Conservation (phyloP, 2,797 vertebrate genomes). For the Arrhamphus sclerolepis region DNA sequence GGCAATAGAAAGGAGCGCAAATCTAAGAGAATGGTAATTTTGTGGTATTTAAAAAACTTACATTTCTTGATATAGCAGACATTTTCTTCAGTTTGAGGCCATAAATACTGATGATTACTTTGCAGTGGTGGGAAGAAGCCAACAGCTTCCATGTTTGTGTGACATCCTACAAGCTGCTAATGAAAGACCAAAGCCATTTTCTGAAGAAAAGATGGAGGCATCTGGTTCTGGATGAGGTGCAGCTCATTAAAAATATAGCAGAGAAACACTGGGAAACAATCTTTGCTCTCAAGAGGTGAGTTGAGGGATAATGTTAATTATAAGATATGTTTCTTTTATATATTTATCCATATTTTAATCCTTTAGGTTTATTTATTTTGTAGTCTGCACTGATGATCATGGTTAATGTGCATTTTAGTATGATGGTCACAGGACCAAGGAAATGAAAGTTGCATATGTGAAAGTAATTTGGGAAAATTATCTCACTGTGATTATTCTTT, state of each 20-base stretch:
- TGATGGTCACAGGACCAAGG: no score
- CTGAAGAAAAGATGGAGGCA: slow-evolving; percentile 88
- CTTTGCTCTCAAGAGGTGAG: slow-evolving; percentile 88
- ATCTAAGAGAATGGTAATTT: slow-evolving; percentile 90
- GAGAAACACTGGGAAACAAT: slow-evolving; percentile 93
- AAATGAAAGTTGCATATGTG: neutral
- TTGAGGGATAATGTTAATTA: neutral
- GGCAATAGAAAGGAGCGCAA: slow-evolving; percentile 89
- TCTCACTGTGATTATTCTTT: neutral
- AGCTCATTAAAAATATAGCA: slow-evolving; percentile 90
- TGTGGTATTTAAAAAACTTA: no score
- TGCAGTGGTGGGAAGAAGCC: slow-evolving; percentile 87
- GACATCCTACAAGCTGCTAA: slow-evolving; percentile 92
- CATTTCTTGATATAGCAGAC: neutral
- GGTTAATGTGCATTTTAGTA: no score
- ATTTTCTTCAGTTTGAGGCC: neutral
- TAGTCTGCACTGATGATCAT: neutral
- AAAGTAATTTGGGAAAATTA: neutral
- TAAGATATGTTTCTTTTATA: neutral
- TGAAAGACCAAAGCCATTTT: slow-evolving; percentile 90
- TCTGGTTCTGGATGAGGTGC: slow-evolving; percentile 91
- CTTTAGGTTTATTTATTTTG: neutral
- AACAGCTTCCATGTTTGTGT: slow-evolving; percentile 92
- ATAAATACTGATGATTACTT: slow-evolving; percentile 15
- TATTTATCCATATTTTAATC: no score